phyloP scores from a whole-genome alignment of 2,888 invertebrate genomes.

The Ferrisia virgata region DNA sequence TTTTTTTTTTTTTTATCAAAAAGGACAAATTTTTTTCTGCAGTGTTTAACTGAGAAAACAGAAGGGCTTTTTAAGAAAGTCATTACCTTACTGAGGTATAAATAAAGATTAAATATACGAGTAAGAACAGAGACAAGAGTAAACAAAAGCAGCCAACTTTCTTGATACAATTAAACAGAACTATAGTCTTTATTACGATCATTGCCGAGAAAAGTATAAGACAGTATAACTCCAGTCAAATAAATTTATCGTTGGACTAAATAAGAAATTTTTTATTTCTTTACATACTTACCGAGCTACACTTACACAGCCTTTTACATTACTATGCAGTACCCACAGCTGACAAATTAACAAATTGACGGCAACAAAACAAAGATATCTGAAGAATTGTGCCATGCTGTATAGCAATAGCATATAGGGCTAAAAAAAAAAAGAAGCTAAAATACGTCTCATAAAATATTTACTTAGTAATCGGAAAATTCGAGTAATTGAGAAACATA shows the following conservation, averaged over 20 bases:
- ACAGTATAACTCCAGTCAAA: not conserved
- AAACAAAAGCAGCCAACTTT: not conserved
- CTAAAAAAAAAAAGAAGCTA: not conserved
- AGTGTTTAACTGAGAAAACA: not conserved
- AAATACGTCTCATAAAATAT: not conserved
- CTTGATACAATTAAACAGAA: not conserved
- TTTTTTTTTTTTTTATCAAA: not conserved
- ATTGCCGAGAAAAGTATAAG: not conserved
- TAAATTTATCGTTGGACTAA: not conserved
- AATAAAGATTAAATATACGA: constrained; percentile 2
- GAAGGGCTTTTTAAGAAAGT: not conserved
- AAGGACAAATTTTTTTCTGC: not conserved
- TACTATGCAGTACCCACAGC: not conserved
- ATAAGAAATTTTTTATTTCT: not conserved
- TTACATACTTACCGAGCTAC: not conserved
- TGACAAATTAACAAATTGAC: not conserved
- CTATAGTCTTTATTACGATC: not conserved
- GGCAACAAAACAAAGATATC: not conserved
- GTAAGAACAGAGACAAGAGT: not conserved
- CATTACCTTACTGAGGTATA: not conserved
- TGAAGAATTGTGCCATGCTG: not conserved
- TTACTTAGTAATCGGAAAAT: not conserved
- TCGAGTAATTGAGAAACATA: not conserved
- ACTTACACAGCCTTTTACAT: not conserved
- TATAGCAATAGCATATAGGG: too few species aligned